A percentile compares a stretch with the other conserved stretches of the same genome.
phyloP scores from a whole-genome alignment of 2,113 vertebrate genomes.

The Hirundichthys speculiger region DNA sequence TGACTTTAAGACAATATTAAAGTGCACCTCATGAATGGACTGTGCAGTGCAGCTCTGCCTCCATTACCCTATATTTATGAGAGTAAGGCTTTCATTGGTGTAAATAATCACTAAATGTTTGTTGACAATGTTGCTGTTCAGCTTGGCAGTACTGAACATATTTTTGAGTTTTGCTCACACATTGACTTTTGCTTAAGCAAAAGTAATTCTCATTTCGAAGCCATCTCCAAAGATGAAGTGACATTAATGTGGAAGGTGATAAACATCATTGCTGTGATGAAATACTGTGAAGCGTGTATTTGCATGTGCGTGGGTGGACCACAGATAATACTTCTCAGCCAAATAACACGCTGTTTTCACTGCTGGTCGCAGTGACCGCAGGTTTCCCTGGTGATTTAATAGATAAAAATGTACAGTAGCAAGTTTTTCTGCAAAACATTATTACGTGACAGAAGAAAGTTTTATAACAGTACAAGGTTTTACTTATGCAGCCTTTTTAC shows the following conservation, averaged over 20 bases:
- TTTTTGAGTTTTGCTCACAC: too few species aligned
- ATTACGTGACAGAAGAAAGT: neutral
- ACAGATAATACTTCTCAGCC: constrained; percentile 14
- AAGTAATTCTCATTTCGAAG: constrained; percentile 4
- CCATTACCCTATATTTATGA: too few species aligned
- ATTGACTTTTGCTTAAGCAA: neutral
- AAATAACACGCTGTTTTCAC: constrained; percentile 1
- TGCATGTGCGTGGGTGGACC: constrained; percentile 16
- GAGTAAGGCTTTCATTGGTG: too few species aligned
- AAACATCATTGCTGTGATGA: neutral
- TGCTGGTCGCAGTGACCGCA: constrained; percentile 16
- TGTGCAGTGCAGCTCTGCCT: too few species aligned
- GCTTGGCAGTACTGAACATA: neutral
- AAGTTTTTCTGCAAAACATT: too few species aligned
- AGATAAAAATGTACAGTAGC: neutral
- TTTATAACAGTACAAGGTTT: neutral
- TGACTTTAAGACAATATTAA: neutral
- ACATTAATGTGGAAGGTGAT: constrained; percentile 17
- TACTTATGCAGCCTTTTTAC: neutral
- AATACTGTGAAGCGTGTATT: constrained; percentile 35
- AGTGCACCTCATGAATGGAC: neutral
- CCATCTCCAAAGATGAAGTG: neutral
- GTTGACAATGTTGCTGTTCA: neutral
- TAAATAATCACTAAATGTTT: neutral
- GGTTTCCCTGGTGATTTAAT: neutral